Percentiles rank a stretch among this genome's conserved stretches.
Conservation (phyloP, 1,140 invertebrate species). For the Cheumatopsyche charites region DNA sequence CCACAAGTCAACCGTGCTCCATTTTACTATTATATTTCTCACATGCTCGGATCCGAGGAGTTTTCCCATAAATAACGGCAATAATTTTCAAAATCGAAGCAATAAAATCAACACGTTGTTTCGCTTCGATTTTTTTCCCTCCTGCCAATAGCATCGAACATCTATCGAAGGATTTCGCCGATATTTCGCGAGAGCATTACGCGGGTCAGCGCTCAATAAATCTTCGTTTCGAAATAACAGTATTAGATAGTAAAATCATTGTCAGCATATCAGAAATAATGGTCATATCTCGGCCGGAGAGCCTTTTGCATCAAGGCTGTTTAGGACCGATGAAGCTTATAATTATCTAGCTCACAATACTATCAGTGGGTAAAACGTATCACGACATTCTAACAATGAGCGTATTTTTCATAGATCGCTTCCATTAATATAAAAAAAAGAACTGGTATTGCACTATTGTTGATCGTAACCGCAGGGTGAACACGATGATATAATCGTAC, state of each 20-base stretch:
- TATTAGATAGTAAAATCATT: conserved; percentile 19
- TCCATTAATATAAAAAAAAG: conserved; percentile 14
- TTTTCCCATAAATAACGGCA: conserved; percentile 26
- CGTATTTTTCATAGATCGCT: conserved; percentile 36
- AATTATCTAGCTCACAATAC: conserved; percentile 33
- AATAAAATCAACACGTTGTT: conserved; percentile 23
- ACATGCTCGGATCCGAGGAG: neutral
- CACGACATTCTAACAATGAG: conserved; percentile 39
- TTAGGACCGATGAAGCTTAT: conserved; percentile 26
- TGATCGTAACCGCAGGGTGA: conserved; percentile 15
- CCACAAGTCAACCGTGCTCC: neutral
- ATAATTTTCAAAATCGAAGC: conserved; percentile 25
- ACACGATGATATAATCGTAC: conserved; percentile 31
- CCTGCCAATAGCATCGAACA: too few species aligned
- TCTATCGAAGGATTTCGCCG: too few species aligned
- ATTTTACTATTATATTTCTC: conserved; percentile 7
- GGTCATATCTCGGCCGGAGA: neutral
- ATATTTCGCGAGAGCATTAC: too few species aligned
- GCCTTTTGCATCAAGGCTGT: conserved; percentile 31
- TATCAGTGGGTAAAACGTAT: conserved; percentile 40
- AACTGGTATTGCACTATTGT: conserved; percentile 34
- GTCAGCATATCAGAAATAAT: conserved; percentile 28
- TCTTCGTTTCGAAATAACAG: conserved; percentile 16
- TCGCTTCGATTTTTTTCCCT: neutral
- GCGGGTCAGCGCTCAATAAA: neutral